Evolutionary conservation across 2,888 invertebrate genomes (phyloP), one percentile per base, ranked within the genome.

Genomic region (Cataglyphis albicans): DNA sequence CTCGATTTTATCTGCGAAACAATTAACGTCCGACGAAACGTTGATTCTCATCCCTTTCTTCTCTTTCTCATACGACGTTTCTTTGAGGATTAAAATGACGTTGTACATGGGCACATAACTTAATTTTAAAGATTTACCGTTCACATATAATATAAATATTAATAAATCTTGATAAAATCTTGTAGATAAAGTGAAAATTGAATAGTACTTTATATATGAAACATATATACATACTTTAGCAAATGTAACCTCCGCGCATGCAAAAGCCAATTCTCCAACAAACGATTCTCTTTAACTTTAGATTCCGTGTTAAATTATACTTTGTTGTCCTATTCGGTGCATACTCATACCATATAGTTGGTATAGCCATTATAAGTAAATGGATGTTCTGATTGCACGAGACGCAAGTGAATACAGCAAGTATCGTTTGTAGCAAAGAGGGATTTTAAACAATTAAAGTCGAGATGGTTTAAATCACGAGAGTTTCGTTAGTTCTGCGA

Each of bases 381-480:
- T 67, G 76, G 15, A 70, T 68, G 76, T 59, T 59, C 72, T 44
- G 57, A 78, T 78, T 78, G 70, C 59, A 59, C 18, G 78, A 59
- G 59, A 72, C 57, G 59, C 32, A 78, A 78, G 59, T 72, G 72
- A 78, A 78, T 59, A 44, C 44, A 59, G 44, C 72, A 35, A 59
- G 35, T 44, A n/a, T 21, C 32, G 32, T 59, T 78, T 12, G 72
- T 59, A 78, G 25, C 57, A 44, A 48, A 48, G 72, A 6, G 72
- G 18, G 25, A 63, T 48, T 61, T 74, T 29, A 55, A 73, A 75
- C 75, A 84, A 75, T 82, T 82, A 81, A 82, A 78, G 61, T 83
- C 68, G 63, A 35, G 6, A 73, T 82, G 63, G 48, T 82, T 78
- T 73, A 78, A 84, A 84, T 83, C 75, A 64, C 32, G 41, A 61